phyloP scores from a whole-genome alignment of 1,140 invertebrate genomes.

The Lethocerus indicus region DNA sequence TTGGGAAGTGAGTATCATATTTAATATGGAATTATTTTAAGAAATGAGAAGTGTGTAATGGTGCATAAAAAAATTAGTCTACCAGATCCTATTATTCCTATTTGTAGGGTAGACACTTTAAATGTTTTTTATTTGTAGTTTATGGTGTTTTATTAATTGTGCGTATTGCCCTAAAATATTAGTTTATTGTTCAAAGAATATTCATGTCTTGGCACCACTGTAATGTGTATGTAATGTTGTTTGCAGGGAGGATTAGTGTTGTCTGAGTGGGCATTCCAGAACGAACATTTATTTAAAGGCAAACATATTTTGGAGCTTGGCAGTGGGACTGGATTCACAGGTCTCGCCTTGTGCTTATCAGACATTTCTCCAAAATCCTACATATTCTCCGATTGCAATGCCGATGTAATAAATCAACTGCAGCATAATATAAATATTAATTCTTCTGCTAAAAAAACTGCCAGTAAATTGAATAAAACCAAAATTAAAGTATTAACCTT shows the following conservation, averaged over 20 bases:
- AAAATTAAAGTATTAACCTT: constrained; percentile 1
- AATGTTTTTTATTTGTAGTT: too few species aligned
- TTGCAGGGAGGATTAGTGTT: constrained; percentile 29
- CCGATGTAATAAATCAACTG: constrained; percentile 24
- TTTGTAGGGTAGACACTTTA: too few species aligned
- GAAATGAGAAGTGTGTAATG: too few species aligned
- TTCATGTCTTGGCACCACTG: background rate
- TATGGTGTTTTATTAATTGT: too few species aligned
- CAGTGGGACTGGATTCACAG: constrained; percentile 34
- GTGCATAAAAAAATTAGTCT: too few species aligned
- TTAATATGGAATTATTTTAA: too few species aligned
- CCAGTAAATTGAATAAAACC: background rate
- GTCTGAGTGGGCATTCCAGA: constrained; percentile 31
- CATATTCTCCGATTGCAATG: constrained; percentile 34
- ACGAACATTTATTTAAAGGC: constrained; percentile 22
- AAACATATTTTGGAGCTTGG: constrained; percentile 36
- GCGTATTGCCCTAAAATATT: too few species aligned
- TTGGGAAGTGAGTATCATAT: constrained; percentile 30
- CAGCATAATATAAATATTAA: constrained; percentile 11
- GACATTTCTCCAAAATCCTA: constrained; percentile 26
- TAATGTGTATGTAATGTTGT: background rate
- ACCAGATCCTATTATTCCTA: too few species aligned
- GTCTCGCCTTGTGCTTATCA: constrained; percentile 25
- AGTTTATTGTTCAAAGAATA: background rate
- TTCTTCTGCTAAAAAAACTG: background rate